Evolutionary conservation across 1,140 invertebrate species (phyloP).

Genomic region (Eumeta japonica): DNA sequence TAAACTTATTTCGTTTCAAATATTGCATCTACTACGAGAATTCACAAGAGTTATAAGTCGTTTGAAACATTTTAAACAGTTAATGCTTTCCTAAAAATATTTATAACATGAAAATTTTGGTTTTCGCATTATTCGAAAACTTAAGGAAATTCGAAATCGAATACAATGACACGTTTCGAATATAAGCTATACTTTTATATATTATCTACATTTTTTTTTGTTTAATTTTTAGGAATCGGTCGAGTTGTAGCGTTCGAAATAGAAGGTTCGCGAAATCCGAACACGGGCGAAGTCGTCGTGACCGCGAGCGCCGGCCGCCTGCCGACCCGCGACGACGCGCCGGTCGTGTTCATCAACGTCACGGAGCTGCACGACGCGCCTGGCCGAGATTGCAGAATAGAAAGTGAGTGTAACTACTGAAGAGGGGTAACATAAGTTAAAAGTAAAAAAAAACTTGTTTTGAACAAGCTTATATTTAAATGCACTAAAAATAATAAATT

Average conservation of each 20-base stretch:
- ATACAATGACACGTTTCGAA: too few relatives aligned
- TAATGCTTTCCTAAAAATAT: neutral
- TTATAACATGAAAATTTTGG: neutral
- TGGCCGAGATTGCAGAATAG: constrained; percentile 19
- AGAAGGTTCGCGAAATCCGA: constrained; percentile 20
- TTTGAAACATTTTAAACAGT: constrained; percentile 1
- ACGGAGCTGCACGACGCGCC: constrained; percentile 27
- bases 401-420: constrained; percentile 14
- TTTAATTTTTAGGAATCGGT: constrained; percentile 23
- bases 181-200: neutral
- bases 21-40: too few relatives aligned
- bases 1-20: too few relatives aligned
- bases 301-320: constrained; percentile 33
- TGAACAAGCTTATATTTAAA: too few relatives aligned
- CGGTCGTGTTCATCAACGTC: constrained; percentile 39
- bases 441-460: too few relatives aligned
- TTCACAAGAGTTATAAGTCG: too few relatives aligned
- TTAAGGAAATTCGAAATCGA: too few relatives aligned
- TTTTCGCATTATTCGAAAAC: neutral
- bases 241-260: constrained; percentile 27
- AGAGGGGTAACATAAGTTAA: too few relatives aligned
- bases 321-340: constrained; percentile 34
- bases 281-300: constrained; percentile 27
- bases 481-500: neutral
- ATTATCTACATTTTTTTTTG: constrained; percentile 4